Percentiles rank a stretch among this genome's conserved stretches.
Evolutionary conservation across 2,888 invertebrate species (phyloP).

Genomic region (Sinohyriopsis cumingii): DNA sequence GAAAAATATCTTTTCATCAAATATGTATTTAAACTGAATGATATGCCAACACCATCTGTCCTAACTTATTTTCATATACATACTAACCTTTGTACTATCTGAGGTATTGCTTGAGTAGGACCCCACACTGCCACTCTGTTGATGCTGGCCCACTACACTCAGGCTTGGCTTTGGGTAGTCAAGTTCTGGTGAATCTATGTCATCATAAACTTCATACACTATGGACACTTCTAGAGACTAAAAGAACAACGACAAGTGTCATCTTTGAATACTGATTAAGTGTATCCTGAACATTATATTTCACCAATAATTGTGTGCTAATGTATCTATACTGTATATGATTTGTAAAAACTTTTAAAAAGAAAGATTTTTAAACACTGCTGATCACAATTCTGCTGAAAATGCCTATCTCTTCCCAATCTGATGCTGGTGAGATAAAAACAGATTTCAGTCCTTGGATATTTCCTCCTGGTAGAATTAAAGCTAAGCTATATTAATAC

Average conservation of each 20-base stretch:
- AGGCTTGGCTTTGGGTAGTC: slow-evolving; percentile 78
- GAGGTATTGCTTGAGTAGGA: slow-evolving; percentile 72
- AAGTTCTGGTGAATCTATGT: slow-evolving; percentile 79
- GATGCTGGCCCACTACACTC: slow-evolving; percentile 67
- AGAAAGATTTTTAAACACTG: too few species aligned
- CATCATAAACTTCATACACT: slow-evolving; percentile 82
- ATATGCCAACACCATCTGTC: not conserved
- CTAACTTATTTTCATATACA: not conserved
- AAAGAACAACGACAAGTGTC: slow-evolving; percentile 35
- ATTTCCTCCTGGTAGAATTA: too few species aligned
- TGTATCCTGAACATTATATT: not conserved
- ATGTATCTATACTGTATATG: not conserved
- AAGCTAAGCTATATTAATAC: too few species aligned
- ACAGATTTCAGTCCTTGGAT: not conserved
- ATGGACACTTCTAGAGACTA: slow-evolving; percentile 91
- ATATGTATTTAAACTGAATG: not conserved
- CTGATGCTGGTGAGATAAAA: not conserved
- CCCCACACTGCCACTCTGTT: slow-evolving; percentile 68
- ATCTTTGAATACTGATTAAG: not conserved
- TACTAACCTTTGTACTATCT: slow-evolving; percentile 59
- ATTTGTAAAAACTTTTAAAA: too few species aligned
- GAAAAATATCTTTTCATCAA: not conserved
- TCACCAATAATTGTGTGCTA: not conserved
- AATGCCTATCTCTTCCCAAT: not conserved
- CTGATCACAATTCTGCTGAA: too few species aligned